These are phyloP conservation scores for Pituophis catenifer DNA, from an alignment of 2,113 vertebrate genomes.

Conservation along the genomic window DNA sequence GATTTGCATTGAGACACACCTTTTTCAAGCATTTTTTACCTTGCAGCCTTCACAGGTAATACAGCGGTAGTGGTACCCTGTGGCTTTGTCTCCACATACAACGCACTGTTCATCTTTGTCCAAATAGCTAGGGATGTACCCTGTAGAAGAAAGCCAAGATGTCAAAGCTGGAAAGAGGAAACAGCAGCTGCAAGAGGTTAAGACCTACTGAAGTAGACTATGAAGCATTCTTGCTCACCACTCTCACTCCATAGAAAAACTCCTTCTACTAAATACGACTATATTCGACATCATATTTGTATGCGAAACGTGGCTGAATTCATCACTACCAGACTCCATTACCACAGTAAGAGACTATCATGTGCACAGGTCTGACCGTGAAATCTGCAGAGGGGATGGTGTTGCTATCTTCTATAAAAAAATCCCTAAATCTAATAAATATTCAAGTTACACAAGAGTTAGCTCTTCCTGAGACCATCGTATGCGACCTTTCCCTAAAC, in stretches of 20 bases:
- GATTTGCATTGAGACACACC: neutral
- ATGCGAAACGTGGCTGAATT: too few relatives aligned
- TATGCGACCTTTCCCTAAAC: too few relatives aligned
- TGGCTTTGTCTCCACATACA: constrained; percentile 92
- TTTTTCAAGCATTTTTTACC: constrained; percentile 64
- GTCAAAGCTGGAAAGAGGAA: constrained; percentile 60
- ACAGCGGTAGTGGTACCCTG: constrained; percentile 95
- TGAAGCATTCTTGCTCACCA: neutral
- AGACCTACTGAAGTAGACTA: neutral
- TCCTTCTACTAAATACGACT: too few relatives aligned
- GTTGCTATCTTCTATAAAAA: too few relatives aligned
- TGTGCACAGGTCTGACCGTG: too few relatives aligned
- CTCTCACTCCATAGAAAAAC: neutral
- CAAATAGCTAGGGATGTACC: constrained; percentile 96
- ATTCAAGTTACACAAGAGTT: too few relatives aligned
- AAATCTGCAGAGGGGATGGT: too few relatives aligned
- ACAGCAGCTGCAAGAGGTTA: neutral
- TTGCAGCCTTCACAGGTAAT: constrained; percentile 97
- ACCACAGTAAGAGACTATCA: too few relatives aligned
- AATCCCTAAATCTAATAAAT: too few relatives aligned
- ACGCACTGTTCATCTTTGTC: constrained; percentile 96
- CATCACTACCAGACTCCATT: too few relatives aligned
- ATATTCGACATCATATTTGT: too few relatives aligned
- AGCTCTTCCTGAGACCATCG: too few relatives aligned
- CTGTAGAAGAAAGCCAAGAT: constrained; percentile 69